Percentiles rank a stretch among this genome's conserved stretches.
These are phyloP conservation scores for Abrostola tripartita DNA, from an alignment of 2,888 invertebrate species.

Conservation along the genomic window DNA sequence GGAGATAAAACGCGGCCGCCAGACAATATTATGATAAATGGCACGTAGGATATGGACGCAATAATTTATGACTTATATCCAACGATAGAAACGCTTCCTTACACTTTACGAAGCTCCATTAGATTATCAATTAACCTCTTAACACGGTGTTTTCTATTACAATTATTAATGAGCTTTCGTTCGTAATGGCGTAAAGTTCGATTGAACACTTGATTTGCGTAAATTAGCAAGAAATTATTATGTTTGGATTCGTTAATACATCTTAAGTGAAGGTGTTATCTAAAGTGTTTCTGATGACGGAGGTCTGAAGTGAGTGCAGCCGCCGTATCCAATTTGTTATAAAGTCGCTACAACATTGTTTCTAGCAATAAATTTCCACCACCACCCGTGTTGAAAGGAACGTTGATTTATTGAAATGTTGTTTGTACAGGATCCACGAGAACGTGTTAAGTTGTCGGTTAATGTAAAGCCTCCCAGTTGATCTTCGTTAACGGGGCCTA, in stretches of 20 bases:
- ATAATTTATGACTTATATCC: conserved; percentile 69
- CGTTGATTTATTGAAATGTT: conserved; percentile 53
- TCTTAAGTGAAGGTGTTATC: conserved; percentile 18
- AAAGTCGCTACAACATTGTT: conserved; percentile 53
- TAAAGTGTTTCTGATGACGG: conserved; percentile 23
- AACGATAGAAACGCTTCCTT: conserved; percentile 57
- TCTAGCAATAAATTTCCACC: conserved; percentile 52
- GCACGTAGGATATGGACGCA: conserved; percentile 66
- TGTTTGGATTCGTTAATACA: not conserved
- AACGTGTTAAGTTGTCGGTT: conserved; percentile 39
- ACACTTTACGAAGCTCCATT: conserved; percentile 51
- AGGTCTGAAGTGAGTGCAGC: conserved; percentile 28
- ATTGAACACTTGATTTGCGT: conserved; percentile 26
- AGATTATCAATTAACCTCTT: conserved; percentile 66
- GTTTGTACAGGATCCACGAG: conserved; percentile 32
- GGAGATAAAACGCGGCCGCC: conserved; percentile 73
- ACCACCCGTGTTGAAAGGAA: conserved; percentile 50
- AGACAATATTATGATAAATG: conserved; percentile 83
- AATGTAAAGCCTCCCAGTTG: conserved; percentile 27
- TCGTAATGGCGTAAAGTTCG: conserved; percentile 33
- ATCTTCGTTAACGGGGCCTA: conserved; percentile 16
- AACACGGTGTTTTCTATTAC: conserved; percentile 50
- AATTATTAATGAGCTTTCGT: conserved; percentile 48
- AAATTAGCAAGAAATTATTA: conserved; percentile 19
- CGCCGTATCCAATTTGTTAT: conserved; percentile 49